These are phyloP conservation scores for Agelaius phoeniceus DNA, from an alignment of 2,113 vertebrate species.

Conservation along the genomic window DNA sequence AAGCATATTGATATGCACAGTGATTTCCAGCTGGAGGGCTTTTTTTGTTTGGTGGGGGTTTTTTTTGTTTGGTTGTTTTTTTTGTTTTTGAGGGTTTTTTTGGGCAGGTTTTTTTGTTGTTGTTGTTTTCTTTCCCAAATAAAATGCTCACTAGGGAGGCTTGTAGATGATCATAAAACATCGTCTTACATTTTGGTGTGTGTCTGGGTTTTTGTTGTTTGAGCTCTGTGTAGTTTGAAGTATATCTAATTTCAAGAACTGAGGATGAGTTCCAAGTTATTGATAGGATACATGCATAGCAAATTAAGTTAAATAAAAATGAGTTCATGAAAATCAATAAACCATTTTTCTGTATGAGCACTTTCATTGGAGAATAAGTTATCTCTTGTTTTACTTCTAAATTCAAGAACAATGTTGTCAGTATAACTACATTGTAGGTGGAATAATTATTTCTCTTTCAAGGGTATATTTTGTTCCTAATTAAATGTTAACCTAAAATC, in stretches of 20 bases:
- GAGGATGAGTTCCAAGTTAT: background rate
- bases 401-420: background rate
- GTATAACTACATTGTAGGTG: background rate
- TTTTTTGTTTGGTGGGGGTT: background rate
- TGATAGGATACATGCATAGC: background rate
- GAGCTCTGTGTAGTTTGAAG: background rate
- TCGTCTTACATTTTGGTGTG: background rate
- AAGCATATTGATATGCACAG: background rate
- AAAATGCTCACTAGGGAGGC: background rate
- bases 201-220: background rate
- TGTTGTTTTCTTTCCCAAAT: background rate
- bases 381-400: background rate
- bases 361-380: background rate
- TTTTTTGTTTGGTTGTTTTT: background rate
- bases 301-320: background rate
- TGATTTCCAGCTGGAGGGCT: background rate
- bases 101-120: background rate
- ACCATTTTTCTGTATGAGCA: background rate
- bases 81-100: background rate
- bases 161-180: background rate
- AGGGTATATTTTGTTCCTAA: background rate
- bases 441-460: conserved; percentile 25
- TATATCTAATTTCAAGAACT: background rate
- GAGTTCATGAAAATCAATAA: background rate
- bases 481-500: background rate